phyloP scores from a whole-genome alignment of 2,888 invertebrate species.

The Cylloceria caligata region DNA sequence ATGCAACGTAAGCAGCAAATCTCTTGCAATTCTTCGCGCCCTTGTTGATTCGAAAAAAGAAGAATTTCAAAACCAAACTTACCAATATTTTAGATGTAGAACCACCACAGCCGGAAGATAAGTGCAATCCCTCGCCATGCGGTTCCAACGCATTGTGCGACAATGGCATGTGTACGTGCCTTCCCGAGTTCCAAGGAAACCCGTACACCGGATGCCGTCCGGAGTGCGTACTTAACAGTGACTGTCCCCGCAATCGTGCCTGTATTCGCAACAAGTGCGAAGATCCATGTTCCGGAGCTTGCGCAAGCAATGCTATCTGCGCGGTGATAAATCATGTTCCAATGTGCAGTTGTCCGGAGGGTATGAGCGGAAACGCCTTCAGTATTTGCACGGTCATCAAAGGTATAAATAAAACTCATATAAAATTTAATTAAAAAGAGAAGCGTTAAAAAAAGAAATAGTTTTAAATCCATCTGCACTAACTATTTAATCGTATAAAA shows the following conservation, averaged over 20 bases:
- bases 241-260: conserved; percentile 90
- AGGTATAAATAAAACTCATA: conserved; percentile 74
- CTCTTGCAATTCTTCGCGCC: conserved; percentile 89
- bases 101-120: conserved; percentile 84
- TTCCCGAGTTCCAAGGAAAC: conserved; percentile 91
- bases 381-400: conserved; percentile 81
- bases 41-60: conserved; percentile 73
- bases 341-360: conserved; percentile 89
- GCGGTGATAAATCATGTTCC: conserved; percentile 92
- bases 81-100: conserved; percentile 78
- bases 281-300: conserved; percentile 92
- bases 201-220: conserved; percentile 91
- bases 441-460: conserved; percentile 49
- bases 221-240: conserved; percentile 91
- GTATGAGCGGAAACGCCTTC: conserved; percentile 85
- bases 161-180: conserved; percentile 90
- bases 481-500: background rate
- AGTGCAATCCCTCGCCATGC: conserved; percentile 91
- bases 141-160: conserved; percentile 91
- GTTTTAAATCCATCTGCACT: conserved; percentile 11
- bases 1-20: conserved; percentile 91
- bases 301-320: conserved; percentile 91
- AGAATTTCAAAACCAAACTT: background rate
- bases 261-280: conserved; percentile 91
- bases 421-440: background rate